A percentile compares a stretch with the other conserved stretches of the same genome.
These are phyloP conservation scores for Hephaestus fuliginosus DNA, from an alignment of 2,797 vertebrate genomes.

Conservation along the genomic window DNA sequence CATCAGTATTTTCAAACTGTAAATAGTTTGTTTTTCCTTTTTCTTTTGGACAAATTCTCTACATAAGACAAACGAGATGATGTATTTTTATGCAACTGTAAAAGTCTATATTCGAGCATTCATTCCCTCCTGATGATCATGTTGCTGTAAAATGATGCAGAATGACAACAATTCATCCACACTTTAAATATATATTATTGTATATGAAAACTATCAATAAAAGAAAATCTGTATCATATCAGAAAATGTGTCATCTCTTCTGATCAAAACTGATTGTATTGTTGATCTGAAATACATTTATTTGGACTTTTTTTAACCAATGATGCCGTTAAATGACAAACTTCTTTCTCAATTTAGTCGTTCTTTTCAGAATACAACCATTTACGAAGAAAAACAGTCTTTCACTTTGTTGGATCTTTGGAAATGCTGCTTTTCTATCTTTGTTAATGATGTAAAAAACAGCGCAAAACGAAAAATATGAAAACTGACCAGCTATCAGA, in stretches of 20 bases:
- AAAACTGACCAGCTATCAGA: no score
- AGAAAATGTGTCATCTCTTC: conserved; percentile 18
- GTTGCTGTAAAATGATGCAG: conserved; percentile 65
- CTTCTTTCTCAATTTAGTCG: no score
- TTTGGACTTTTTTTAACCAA: neutral
- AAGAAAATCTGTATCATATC: conserved; percentile 67
- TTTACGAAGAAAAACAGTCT: neutral
- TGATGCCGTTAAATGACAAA: neutral
- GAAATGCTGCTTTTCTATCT: no score
- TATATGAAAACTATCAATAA: conserved; percentile 82
- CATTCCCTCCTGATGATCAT: conserved; percentile 76
- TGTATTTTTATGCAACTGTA: conserved; percentile 85
- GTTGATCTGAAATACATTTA: no score
- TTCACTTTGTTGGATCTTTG: no score
- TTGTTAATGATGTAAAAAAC: no score
- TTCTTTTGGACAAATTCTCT: conserved; percentile 67
- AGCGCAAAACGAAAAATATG: no score
- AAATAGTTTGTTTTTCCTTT: conserved; percentile 66
- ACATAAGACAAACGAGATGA: conserved; percentile 64
- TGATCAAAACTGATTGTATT: neutral
- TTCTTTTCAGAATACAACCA: no score
- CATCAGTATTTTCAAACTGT: conserved; percentile 73
- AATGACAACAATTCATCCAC: conserved; percentile 70
- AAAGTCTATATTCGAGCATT: conserved; percentile 74
- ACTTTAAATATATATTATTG: conserved; percentile 75